These are phyloP conservation scores for Zosterops japonicus DNA, from an alignment of 2,113 vertebrate genomes.

Conservation along the genomic window DNA sequence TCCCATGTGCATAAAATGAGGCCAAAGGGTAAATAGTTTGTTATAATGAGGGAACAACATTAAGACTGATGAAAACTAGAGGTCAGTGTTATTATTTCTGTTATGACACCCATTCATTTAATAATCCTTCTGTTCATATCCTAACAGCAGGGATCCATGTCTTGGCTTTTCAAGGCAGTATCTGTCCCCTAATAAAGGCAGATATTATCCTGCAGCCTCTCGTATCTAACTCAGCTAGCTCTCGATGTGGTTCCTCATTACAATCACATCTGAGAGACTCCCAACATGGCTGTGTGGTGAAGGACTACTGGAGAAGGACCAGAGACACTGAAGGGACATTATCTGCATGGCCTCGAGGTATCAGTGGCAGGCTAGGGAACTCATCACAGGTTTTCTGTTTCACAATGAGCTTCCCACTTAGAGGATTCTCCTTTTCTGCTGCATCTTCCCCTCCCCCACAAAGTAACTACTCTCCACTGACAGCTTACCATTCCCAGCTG, in stretches of 20 bases:
- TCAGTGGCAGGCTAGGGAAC: background rate
- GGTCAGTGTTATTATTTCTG: conserved; percentile 64
- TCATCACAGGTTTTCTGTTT: background rate
- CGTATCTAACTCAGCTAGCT: background rate
- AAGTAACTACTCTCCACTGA: background rate
- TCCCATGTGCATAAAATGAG: conserved; percentile 53
- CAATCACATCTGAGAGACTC: background rate
- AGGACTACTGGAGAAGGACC: background rate
- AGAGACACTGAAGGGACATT: background rate
- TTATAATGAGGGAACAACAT: conserved; percentile 61
- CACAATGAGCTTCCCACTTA: background rate
- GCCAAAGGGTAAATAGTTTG: conserved; percentile 66
- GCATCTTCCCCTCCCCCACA: background rate
- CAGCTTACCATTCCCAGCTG: background rate
- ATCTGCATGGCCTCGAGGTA: background rate
- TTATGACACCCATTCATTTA: conserved; percentile 59
- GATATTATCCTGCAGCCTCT: conserved; percentile 31
- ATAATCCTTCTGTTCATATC: conserved; percentile 40
- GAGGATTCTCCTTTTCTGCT: background rate
- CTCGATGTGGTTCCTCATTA: background rate
- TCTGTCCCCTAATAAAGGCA: conserved; percentile 22
- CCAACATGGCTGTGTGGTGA: background rate
- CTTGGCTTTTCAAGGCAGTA: conserved; percentile 23
- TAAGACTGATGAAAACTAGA: conserved; percentile 62
- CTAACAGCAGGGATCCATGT: background rate